Evolutionary conservation across 2,888 invertebrate genomes (phyloP), one percentile per base, ranked within the genome.

Genomic region (Aphidoletes aphidimyza): DNA sequence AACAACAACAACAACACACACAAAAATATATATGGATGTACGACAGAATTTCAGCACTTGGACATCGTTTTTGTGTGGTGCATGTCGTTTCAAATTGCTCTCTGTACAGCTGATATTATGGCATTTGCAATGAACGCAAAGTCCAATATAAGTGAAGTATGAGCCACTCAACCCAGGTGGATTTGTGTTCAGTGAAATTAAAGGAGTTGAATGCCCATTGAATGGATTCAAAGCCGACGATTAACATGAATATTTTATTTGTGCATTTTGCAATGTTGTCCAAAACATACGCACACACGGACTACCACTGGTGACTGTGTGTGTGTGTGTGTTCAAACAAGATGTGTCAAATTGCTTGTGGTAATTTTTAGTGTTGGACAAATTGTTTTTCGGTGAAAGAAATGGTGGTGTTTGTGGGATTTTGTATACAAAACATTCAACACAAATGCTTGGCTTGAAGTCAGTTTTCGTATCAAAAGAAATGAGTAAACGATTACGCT

Each of bases 191-290:
- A 69, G 30, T n/a, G 37, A 37, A 22, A 81, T 81, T 81, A 81
- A 81, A 81, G n/a, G 37, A 81, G 81, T 81, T 81, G 37, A 81
- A 81, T 81, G 37, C 37, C 37, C 69, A 69, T 69, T 69, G 69
- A 69, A 69, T 69, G 36, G 34, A 69, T 69, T 69, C 69, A 69
- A 81, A 81, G 81, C 81, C 37, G 17, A 11, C 81, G 81, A 81
- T 81, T 81, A 81, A n/a, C 37, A 81, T 81, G 81, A 81, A 81
- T 81, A 81, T 81, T 81, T 81, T 81, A 81, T 81, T 36, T n/a
- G 81, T n/a, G 81, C 81, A 81, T 81, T 37, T 22, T 37, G 22
- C 5, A 81, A 69, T 30, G 30, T 30, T 69, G 69, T 14, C 37
- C 37, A 81, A 54, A 54, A 22, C n/a, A 22, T 54, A 54, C 22